These are phyloP conservation scores for Jacana jacana DNA, from an alignment of 2,113 vertebrate species.

Conservation along the genomic window DNA sequence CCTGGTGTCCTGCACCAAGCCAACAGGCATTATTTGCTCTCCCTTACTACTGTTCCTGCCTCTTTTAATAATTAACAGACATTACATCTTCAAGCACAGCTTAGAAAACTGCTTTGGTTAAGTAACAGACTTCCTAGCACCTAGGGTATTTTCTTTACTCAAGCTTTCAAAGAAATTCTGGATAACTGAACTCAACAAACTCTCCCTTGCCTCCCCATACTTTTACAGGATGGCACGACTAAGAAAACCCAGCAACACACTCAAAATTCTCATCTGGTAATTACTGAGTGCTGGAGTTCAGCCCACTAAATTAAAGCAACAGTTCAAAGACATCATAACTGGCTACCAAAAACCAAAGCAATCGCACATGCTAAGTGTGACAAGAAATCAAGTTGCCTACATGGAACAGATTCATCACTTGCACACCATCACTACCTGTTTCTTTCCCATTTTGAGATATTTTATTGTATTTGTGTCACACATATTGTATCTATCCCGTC, in stretches of 20 bases:
- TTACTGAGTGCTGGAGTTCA: not conserved
- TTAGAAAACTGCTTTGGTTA: not conserved
- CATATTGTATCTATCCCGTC: not conserved
- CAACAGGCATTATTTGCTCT: not conserved
- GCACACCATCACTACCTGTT: not conserved
- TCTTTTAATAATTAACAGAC: conserved; percentile 16
- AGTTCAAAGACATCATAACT: not conserved
- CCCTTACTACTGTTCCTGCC: not conserved
- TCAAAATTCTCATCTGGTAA: not conserved
- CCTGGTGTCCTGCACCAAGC: not conserved
- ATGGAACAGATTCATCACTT: not conserved
- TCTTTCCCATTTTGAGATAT: not conserved
- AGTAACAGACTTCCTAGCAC: not conserved
- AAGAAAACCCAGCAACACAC: not conserved
- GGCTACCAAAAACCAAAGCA: too few relatives aligned
- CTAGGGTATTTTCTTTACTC: not conserved
- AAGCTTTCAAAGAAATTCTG: not conserved
- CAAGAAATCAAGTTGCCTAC: not conserved
- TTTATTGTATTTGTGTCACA: not conserved
- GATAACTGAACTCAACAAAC: not conserved
- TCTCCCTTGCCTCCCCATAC: too few relatives aligned
- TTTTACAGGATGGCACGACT: not conserved
- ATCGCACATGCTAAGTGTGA: not conserved
- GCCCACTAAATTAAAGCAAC: not conserved
- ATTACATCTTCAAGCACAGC: not conserved